Base-by-base conservation (phyloP, 2,113 vertebrate genomes). In the Oncorhynchus tshawytscha region DNA sequence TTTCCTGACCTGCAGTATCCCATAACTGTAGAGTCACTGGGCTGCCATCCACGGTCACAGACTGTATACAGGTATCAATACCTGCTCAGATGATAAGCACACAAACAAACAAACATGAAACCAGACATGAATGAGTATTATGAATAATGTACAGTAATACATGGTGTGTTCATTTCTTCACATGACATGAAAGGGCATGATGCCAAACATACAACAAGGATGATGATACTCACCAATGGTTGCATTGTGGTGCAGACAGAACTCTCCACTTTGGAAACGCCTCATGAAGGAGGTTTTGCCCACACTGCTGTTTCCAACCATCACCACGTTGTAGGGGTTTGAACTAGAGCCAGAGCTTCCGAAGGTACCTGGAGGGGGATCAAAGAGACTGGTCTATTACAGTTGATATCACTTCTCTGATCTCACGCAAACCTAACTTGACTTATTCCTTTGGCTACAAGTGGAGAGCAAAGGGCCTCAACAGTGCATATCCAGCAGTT, bases 1-100 rank as follows among this genome's bases (percentile, higher is more conserved):
- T 95, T 81, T 99, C 97, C 78, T 98, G 96, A 12, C 97, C 97
- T 0, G 97, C 97, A 0, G 97, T 98, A 87, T 99, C 97, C 97
- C 97, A 99, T 70, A 99, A 82, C 81, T 95, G 92, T 2, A 99
- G 92, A 7, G 87, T 85, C 70, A 96, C 94, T 57, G 7, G 39
- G 74, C 87, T 92, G 72, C 91, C 93, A 76, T 96, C 95, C 89
- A 98, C 92, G 0, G 83, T 1, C n/a, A 98, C 67, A 39, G 27
- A 94, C 91, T 95, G 96, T 70, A 93, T 74, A 54, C 86, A 94
- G 77, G 94, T 95, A 87, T 99, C 97, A 81, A 99, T 80, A 11
- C 97, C 97, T 99, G 72, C 13, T 73, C 75, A 66, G 83, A 69
- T 86, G 77, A 72, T 54, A 54, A 48, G 39, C 9, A 45, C 39